A percentile compares a stretch with the other conserved stretches of the same genome.
Evolutionary conservation across 2,888 invertebrate species (phyloP).

Genomic region (Sesia bembeciformis): DNA sequence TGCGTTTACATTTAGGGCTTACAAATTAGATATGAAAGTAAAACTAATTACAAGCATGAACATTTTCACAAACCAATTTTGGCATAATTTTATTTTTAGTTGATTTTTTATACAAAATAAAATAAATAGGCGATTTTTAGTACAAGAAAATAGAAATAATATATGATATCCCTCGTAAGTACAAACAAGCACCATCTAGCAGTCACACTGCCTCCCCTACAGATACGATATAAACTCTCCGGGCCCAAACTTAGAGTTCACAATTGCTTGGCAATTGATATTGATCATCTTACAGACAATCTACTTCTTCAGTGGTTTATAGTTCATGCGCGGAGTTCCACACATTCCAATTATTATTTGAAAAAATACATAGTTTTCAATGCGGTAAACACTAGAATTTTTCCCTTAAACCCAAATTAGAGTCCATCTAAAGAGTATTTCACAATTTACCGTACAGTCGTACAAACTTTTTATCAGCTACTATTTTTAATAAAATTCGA

Average conservation of each 20-base stretch:
- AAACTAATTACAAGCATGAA: slow-evolving; percentile 28
- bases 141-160: slow-evolving; percentile 32
- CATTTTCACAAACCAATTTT: slow-evolving; percentile 22
- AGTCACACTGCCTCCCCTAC: slow-evolving; percentile 54
- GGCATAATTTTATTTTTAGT: slow-evolving; percentile 17
- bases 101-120: neutral
- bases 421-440: neutral
- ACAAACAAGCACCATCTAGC: slow-evolving; percentile 66
- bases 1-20: slow-evolving; percentile 36
- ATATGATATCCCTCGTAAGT: slow-evolving; percentile 63
- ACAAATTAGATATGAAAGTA: slow-evolving; percentile 25
- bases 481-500: slow-evolving; percentile 31
- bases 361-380: neutral
- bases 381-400: neutral
- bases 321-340: neutral
- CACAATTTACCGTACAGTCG: neutral
- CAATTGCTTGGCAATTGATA: slow-evolving; percentile 27
- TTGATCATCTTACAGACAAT: neutral
- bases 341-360: neutral
- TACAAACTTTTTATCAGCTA: slow-evolving; percentile 1
- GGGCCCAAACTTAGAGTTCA: slow-evolving; percentile 18
- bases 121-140: slow-evolving; percentile 51
- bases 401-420: neutral
- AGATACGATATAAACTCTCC: slow-evolving; percentile 28
- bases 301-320: neutral